Base-by-base conservation (phyloP, 2,797 vertebrate genomes). In the Hippoglossus hippoglossus region DNA sequence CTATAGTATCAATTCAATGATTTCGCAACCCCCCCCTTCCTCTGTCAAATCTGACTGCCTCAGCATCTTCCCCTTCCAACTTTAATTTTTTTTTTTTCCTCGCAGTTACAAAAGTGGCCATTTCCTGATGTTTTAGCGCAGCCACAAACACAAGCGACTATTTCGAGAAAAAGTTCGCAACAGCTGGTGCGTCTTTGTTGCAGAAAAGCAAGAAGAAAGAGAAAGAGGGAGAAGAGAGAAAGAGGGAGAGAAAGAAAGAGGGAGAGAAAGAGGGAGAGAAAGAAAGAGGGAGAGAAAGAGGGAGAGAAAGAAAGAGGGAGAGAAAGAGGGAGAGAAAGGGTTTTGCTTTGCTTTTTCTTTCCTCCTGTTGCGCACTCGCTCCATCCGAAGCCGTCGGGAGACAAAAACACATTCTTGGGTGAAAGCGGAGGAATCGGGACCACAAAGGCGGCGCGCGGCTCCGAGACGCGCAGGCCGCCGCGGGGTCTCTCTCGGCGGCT, bases 1-100 rank as follows among this genome's bases (percentile, higher is more conserved):
- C 34, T 36, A 36, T 36, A 36, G 11, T 46, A 46, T 49, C n/a
- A 49, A 82, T 75, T 75, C 67, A 69, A 46, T 19, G 82, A 80
- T 91, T 91, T 90, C 87, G 84, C 83, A 93, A 91, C 19, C 19
- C 54, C 24, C 26, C 24, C 6, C 15, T 26, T 54, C n/a, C 75
- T 76, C 81, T 79, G 89, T 89, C 90, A 91, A 85, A 88, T 88
- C 59, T 80, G 76, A 76, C 85, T 89, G 87, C 75, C 78, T 91
- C 90, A 92, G 91, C 91, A 92, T 92, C 92, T 91, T 92, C 83
- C 77, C 77, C 51, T 44, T 83, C 73, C 75, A 77, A 82, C 0
- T 78, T 76, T 54, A 81, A 85, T 87, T 79, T 80, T 49, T 49
- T 49, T 49, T 49, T 21, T 9, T 49, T 2, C 13, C 36, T 15